These are phyloP conservation scores for Haemorhous mexicanus DNA, from an alignment of 2,113 vertebrate species.

Conservation along the genomic window DNA sequence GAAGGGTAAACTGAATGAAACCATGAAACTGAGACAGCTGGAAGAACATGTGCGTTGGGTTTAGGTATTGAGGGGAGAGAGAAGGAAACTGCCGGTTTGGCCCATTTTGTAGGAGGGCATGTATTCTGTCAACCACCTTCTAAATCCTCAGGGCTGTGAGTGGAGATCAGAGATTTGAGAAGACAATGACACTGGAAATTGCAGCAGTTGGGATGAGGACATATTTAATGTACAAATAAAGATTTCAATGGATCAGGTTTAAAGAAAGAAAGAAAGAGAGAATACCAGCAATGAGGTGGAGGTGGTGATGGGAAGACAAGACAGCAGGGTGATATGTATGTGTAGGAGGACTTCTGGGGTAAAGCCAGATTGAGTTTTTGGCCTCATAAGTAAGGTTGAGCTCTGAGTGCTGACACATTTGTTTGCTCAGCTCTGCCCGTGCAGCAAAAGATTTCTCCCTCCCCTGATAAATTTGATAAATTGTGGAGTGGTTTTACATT, in stretches of 20 bases:
- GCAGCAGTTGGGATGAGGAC: background rate
- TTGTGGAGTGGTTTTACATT: background rate
- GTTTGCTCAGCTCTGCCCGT: background rate
- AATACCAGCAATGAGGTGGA: conserved; percentile 32
- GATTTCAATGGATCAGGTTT: background rate
- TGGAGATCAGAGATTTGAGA: background rate
- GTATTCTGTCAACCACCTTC: background rate
- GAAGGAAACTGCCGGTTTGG: background rate
- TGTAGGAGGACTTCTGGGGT: conserved; percentile 37
- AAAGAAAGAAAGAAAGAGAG: conserved; percentile 10
- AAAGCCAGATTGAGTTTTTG: conserved; percentile 35
- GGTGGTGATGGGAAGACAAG: conserved; percentile 60
- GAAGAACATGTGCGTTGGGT: background rate
- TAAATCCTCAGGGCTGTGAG: background rate
- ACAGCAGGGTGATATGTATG: background rate
- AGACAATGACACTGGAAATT: background rate
- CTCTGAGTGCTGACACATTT: conserved; percentile 38
- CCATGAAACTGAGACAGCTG: background rate
- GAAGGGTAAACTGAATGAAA: background rate
- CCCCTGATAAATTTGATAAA: background rate
- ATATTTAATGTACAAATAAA: conserved; percentile 3
- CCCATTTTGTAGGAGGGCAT: background rate
- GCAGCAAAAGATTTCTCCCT: background rate
- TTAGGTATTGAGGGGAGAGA: background rate
- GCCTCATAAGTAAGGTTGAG: conserved; percentile 37